These are phyloP conservation scores for Nemurella pictetii DNA, from an alignment of 2,888 invertebrate species.

Conservation along the genomic window DNA sequence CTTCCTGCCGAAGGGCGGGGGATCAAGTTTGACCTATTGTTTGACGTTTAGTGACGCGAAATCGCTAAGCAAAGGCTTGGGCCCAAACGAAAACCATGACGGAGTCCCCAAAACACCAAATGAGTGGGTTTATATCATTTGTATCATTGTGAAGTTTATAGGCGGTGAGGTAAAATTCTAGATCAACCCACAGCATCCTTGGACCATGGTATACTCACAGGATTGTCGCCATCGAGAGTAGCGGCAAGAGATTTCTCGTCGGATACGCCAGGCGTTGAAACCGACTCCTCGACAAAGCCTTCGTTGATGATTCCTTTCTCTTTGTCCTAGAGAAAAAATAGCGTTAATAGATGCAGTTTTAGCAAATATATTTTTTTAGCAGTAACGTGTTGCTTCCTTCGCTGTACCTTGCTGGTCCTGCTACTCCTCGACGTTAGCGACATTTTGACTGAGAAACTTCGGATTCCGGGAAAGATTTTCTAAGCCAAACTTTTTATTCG, in stretches of 20 bases:
- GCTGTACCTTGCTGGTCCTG: not conserved
- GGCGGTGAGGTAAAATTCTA: too few relatives aligned
- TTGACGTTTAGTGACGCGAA: too few relatives aligned
- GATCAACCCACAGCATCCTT: too few relatives aligned
- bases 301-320: not conserved
- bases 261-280: not conserved
- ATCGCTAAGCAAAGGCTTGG: too few relatives aligned
- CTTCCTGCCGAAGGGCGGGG: too few relatives aligned
- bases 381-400: not conserved
- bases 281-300: not conserved
- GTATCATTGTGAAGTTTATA: too few relatives aligned
- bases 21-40: too few relatives aligned
- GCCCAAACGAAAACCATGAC: too few relatives aligned
- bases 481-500: not conserved
- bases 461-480: not conserved
- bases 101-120: too few relatives aligned
- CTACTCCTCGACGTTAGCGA: not conserved
- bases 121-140: too few relatives aligned
- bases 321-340: not conserved
- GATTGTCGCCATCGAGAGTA: not conserved
- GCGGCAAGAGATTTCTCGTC: not conserved
- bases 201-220: not conserved
- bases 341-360: not conserved
- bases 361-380: not conserved
- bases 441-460: not conserved